These are phyloP conservation scores for Saccostrea cuccullata DNA, from an alignment of 1,140 invertebrate genomes.

Conservation along the genomic window DNA sequence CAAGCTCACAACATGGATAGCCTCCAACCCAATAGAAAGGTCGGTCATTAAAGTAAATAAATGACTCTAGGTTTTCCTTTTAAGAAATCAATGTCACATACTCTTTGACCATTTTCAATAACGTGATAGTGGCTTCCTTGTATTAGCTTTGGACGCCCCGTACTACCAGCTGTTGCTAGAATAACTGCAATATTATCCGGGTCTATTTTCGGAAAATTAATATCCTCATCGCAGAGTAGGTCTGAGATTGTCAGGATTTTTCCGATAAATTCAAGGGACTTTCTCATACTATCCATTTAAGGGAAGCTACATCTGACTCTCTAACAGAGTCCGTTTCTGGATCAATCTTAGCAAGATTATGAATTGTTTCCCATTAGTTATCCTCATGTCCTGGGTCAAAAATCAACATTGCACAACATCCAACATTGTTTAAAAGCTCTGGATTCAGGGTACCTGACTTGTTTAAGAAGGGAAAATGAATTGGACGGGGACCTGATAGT, in stretches of 20 bases:
- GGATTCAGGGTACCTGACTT: background rate
- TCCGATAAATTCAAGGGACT: background rate
- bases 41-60: constrained; percentile 3
- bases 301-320: background rate
- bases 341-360: background rate
- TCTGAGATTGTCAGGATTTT: background rate
- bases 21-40: constrained; percentile 21
- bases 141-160: constrained; percentile 20
- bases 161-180: constrained; percentile 31
- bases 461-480: background rate
- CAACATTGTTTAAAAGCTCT: background rate
- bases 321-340: background rate
- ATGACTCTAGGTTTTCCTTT: background rate
- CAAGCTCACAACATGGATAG: background rate
- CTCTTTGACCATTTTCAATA: background rate
- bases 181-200: constrained; percentile 38
- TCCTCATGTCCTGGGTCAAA: background rate
- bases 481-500: background rate
- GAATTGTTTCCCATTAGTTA: background rate
- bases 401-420: background rate
- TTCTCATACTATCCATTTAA: background rate
- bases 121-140: background rate
- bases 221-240: background rate
- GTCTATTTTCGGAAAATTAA: background rate
- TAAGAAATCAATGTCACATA: background rate